Percentiles rank a stretch among this genome's conserved stretches.
phyloP scores from a whole-genome alignment of 2,113 vertebrate species.

The Nerophis ophidion region DNA sequence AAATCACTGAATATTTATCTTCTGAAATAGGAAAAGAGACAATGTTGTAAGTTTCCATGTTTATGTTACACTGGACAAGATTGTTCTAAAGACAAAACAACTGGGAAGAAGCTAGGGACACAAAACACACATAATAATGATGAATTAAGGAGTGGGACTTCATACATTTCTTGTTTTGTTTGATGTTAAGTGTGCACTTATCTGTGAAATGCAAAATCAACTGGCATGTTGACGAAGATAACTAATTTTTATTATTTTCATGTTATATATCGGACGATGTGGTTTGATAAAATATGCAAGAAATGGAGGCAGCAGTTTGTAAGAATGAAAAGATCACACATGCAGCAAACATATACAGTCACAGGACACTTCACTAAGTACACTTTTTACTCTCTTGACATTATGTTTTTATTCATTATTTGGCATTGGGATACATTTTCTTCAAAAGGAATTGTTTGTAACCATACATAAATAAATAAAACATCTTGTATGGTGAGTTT shows the following conservation, averaged over 20 bases:
- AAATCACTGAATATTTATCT: slow-evolving; percentile 91
- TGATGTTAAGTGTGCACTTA: no score
- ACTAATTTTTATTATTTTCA: no score
- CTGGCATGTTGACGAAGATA: no score
- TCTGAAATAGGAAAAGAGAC: slow-evolving; percentile 62
- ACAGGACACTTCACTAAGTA: neutral
- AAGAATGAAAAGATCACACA: slow-evolving; percentile 32
- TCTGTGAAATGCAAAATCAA: no score
- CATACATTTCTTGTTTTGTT: neutral
- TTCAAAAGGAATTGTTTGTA: neutral
- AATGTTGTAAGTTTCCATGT: neutral
- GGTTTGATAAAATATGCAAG: slow-evolving; percentile 23
- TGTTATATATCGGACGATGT: neutral
- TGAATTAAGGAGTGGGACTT: neutral
- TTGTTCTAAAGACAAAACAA: slow-evolving; percentile 1
- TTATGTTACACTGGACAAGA: neutral
- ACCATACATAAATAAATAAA: no score
- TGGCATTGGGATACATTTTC: neutral
- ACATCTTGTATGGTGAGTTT: no score
- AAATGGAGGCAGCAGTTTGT: slow-evolving; percentile 40
- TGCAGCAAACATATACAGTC: slow-evolving; percentile 28
- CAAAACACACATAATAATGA: slow-evolving; percentile 1
- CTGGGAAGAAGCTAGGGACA: slow-evolving; percentile 5
- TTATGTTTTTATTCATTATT: neutral
- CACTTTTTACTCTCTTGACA: neutral